phyloP scores from a whole-genome alignment of 2,888 invertebrate genomes.

The Morinoia aosen region DNA sequence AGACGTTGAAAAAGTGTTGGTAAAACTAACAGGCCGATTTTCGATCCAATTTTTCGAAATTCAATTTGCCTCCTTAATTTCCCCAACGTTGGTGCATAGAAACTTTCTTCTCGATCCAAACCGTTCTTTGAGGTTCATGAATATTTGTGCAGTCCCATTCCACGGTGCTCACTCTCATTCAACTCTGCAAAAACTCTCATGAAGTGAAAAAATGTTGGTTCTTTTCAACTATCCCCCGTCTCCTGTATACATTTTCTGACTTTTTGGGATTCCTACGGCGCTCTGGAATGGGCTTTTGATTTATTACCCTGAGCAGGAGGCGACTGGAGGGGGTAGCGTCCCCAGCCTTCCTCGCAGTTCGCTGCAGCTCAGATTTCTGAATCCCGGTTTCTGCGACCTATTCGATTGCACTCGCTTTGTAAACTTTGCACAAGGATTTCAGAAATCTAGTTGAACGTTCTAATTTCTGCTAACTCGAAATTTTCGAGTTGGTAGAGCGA shows the following conservation, averaged over 20 bases:
- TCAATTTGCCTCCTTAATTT: not conserved
- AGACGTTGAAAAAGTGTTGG: not conserved
- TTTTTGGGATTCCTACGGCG: constrained; percentile 67
- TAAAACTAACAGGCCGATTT: not conserved
- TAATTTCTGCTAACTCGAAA: not conserved
- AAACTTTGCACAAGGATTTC: not conserved
- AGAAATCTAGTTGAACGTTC: not conserved
- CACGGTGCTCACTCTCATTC: constrained; percentile 38
- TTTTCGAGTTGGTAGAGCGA: not conserved
- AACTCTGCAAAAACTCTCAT: constrained; percentile 45
- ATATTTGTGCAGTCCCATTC: constrained; percentile 34
- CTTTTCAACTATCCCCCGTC: constrained; percentile 56
- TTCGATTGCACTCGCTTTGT: not conserved
- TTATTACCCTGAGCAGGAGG: constrained; percentile 65
- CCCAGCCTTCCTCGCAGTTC: constrained; percentile 56
- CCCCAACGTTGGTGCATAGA: not conserved
- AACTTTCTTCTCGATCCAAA: not conserved
- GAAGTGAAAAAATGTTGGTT: constrained; percentile 49
- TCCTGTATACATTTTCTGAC: constrained; percentile 67
- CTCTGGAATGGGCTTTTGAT: constrained; percentile 67
- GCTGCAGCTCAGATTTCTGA: constrained; percentile 34
- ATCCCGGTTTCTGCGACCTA: not conserved
- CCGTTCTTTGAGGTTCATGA: constrained; percentile 20
- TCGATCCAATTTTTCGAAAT: not conserved
- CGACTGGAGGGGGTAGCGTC: constrained; percentile 63